Percentiles rank a stretch among this genome's conserved stretches.
phyloP scores from a whole-genome alignment of 2,113 vertebrate genomes.

The Seriola aureovittata region DNA sequence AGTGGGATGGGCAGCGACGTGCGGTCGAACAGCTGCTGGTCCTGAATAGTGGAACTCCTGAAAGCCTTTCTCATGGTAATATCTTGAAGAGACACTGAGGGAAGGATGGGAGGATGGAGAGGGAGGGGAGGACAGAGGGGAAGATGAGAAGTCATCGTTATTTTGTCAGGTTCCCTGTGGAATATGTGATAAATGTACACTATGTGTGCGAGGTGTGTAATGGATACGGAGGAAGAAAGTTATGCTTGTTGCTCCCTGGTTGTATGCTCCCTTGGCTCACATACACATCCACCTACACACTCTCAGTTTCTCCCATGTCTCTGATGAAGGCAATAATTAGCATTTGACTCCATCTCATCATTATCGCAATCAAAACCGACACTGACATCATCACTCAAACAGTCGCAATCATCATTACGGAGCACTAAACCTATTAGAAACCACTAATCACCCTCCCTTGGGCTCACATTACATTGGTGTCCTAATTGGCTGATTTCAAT shows the following conservation, averaged over 20 bases:
- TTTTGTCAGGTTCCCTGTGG: constrained; percentile 9
- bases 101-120: neutral
- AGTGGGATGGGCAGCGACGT: constrained; percentile 94
- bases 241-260: neutral
- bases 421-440: constrained; percentile 40
- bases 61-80: constrained; percentile 99
- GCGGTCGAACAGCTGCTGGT: constrained; percentile 97
- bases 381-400: constrained; percentile 35
- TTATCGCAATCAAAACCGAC: constrained; percentile 25
- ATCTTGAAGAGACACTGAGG: constrained; percentile 95
- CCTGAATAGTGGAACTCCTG: constrained; percentile 96
- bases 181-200: neutral
- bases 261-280: neutral
- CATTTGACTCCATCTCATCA: constrained; percentile 32
- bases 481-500: constrained; percentile 54
- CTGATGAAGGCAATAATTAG: constrained; percentile 19
- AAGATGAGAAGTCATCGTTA: neutral
- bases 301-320: constrained; percentile 9
- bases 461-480: constrained; percentile 19
- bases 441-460: constrained; percentile 35
- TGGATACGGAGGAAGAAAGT: neutral
- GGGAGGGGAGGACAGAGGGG: neutral
- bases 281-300: constrained; percentile 6
- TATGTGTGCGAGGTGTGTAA: neutral
- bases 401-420: constrained; percentile 33